Percentiles rank a stretch among this genome's conserved stretches.
Conservation (phyloP, 2,113 vertebrate species). For the Notechis scutatus region DNA sequence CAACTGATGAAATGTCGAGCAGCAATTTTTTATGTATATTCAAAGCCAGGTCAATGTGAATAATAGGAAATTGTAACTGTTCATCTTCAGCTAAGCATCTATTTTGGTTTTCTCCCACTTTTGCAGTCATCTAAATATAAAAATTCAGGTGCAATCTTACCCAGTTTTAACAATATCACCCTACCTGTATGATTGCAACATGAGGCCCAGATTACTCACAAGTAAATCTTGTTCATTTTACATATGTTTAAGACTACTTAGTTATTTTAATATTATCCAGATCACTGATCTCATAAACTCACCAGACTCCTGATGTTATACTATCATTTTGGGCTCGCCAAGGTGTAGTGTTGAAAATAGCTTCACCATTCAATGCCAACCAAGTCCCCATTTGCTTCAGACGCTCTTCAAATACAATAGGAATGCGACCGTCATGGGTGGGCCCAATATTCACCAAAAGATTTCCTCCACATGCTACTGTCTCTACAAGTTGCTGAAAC, state of each 20-base stretch:
- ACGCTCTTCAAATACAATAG: slow-evolving; percentile 87
- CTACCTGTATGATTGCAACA: background rate
- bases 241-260: background rate
- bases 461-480: slow-evolving; percentile 93
- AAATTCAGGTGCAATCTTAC: background rate
- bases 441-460: slow-evolving; percentile 92
- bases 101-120: background rate
- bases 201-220: background rate
- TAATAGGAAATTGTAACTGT: background rate
- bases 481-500: slow-evolving; percentile 80
- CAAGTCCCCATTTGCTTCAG: slow-evolving; percentile 88
- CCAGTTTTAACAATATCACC: background rate
- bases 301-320: slow-evolving; percentile 79
- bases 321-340: slow-evolving; percentile 90
- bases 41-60: background rate
- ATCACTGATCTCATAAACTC: slow-evolving; percentile 16
- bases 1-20: background rate
- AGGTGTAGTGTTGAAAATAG: slow-evolving; percentile 82
- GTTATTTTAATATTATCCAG: background rate
- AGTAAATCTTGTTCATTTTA: background rate
- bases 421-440: slow-evolving; percentile 83
- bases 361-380: slow-evolving; percentile 87
- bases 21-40: background rate
- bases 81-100: background rate
- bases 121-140: background rate